phyloP scores from a whole-genome alignment of 2,113 vertebrate species.

The Litocranius walleri region DNA sequence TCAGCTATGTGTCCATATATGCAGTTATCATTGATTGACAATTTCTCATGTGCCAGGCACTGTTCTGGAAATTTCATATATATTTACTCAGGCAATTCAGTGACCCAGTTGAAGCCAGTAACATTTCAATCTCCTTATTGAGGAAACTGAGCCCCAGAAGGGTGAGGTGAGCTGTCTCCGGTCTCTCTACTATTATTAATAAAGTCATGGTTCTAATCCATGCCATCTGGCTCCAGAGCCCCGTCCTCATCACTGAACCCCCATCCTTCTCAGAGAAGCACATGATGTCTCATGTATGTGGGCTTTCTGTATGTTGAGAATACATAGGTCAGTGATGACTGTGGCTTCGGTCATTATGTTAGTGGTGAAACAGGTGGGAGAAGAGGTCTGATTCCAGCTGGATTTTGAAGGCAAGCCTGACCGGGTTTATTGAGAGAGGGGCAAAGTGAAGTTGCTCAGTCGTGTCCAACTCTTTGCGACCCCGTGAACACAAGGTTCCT shows the following conservation, averaged over 20 bases:
- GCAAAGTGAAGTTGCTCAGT: too few relatives aligned
- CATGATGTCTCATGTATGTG: neutral
- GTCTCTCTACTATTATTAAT: neutral
- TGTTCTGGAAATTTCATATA: neutral
- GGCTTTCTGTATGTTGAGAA: neutral
- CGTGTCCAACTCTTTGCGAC: too few relatives aligned
- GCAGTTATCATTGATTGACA: neutral
- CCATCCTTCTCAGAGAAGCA: neutral
- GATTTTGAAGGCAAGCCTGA: neutral
- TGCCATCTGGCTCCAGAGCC: neutral
- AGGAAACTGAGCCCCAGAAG: neutral
- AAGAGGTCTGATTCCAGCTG: neutral
- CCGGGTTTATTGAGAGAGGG: neutral
- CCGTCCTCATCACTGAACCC: neutral
- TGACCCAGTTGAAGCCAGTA: neutral
- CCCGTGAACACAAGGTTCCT: too few relatives aligned
- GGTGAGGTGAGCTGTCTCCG: neutral
- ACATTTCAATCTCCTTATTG: neutral
- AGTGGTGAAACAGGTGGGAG: neutral
- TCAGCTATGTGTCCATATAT: neutral
- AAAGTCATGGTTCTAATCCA: neutral
- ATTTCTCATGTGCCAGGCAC: neutral
- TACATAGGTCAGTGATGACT: neutral
- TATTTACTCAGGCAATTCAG: neutral
- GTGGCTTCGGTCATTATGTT: neutral